Base-by-base conservation (phyloP, 1,140 invertebrate species). In the Cyclina sinensis region DNA sequence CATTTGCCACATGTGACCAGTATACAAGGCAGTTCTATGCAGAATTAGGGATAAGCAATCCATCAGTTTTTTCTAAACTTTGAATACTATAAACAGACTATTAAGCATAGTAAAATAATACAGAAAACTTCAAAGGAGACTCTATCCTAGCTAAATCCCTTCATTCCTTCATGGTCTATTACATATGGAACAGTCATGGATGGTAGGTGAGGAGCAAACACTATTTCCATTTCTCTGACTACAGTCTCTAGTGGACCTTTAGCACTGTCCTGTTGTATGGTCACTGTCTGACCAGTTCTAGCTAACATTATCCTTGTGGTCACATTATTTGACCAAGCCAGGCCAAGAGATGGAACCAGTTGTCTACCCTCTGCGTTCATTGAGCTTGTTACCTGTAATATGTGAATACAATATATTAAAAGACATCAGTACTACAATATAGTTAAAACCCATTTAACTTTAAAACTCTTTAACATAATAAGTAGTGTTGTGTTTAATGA, bases 251-350 rank as follows among this genome's bases (percentile, higher is more conserved):
- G 74, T 37, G 74, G 35, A 81, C 83, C 86, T 76, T 37, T 21
- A 46, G 65, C 21, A 70, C 78, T 48, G 39, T 78, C 76, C 54
- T 88, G 54, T 85, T 93, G 80, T 14, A 91, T 37, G 5, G 21
- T 70, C 0, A 88, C 39, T 74, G 80, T 70, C 32, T 84, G 89
- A 14, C 89, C 73, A 2, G 91, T 92, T 27, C 92, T 88, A 11
- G 95, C 96, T 16, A 97, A 94, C 85, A 96, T 94, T 54, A 97
- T 94, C 18, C 97, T 96, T 79, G 96, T 97, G 7, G 97, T 97
- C 14, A 97, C 95, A 70, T 97, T 95, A 94, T 97, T 97, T 0
- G 96, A 96, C 97, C 97, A 98, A 7, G 97, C 96, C 46, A 97
- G 92, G 16, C 97, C 95, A 16, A 95, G 89, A 21, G 94, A 92